Percentiles rank a stretch among this genome's conserved stretches.
Conservation (phyloP, 2,888 invertebrate genomes). For the Tethea ocularis region DNA sequence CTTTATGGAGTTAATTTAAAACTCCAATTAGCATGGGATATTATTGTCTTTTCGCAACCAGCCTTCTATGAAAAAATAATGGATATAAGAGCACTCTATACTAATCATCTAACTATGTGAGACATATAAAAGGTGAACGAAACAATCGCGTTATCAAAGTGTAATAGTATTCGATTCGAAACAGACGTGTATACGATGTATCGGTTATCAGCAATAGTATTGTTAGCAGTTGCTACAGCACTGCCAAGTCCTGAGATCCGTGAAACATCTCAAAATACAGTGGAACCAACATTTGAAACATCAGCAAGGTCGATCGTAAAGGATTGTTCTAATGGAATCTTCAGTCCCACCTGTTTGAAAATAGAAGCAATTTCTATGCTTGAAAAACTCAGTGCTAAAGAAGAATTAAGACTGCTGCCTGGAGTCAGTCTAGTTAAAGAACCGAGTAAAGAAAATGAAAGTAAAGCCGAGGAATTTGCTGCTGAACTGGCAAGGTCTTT, state of each 20-base stretch:
- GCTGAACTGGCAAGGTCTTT: conserved; percentile 89
- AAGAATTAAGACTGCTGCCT: conserved; percentile 66
- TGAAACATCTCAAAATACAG: conserved; percentile 39
- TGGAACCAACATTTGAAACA: conserved; percentile 54
- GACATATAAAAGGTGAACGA: conserved; percentile 76
- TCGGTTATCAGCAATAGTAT: conserved; percentile 46
- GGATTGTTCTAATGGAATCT: conserved; percentile 70
- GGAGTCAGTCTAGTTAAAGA: conserved; percentile 88
- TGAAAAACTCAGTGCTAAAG: conserved; percentile 70
- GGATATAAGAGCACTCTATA: conserved; percentile 62
- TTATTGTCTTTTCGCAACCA: conserved; percentile 67
- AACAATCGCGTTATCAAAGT: conserved; percentile 73
- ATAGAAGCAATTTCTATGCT: conserved; percentile 73
- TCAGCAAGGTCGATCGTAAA: conserved; percentile 59
- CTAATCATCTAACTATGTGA: conserved; percentile 71
- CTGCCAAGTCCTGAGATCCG: conserved; percentile 64
- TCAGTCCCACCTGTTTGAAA: conserved; percentile 73
- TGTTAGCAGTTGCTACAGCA: conserved; percentile 49
- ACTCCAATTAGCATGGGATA: conserved; percentile 26
- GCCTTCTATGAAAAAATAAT: conserved; percentile 82
- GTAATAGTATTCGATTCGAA: conserved; percentile 56
- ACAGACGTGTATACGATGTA: conserved; percentile 68
- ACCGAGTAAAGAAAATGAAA: conserved; percentile 69
- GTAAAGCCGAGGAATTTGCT: conserved; percentile 88
- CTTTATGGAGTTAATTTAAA: conserved; percentile 27